phyloP scores from a whole-genome alignment of 1,140 invertebrate species.

The Wasmannia auropunctata region DNA sequence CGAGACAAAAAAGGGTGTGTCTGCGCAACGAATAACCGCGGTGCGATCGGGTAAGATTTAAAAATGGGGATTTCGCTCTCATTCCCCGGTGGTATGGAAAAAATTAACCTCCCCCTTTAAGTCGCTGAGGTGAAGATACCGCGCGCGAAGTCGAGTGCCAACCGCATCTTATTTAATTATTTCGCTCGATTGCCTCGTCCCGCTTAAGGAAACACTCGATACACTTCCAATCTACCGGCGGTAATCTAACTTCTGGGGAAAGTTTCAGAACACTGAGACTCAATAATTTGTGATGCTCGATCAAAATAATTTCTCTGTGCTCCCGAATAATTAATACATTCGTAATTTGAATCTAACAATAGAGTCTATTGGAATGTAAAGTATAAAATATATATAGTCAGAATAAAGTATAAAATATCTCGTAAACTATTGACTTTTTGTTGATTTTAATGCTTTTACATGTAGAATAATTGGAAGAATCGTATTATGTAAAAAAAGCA shows the following conservation, averaged over 20 bases:
- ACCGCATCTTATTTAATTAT: conserved; percentile 53
- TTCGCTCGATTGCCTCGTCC: conserved; percentile 25
- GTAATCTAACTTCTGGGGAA: conserved; percentile 36
- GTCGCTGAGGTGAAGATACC: conserved; percentile 1
- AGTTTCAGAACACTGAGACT: conserved; percentile 21
- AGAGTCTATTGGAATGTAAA: no score
- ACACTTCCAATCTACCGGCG: conserved; percentile 23
- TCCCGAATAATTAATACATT: conserved; percentile 15
- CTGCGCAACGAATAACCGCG: neutral
- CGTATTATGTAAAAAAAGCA: no score
- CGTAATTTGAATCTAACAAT: conserved; percentile 7
- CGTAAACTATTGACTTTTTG: no score
- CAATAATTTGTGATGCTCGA: neutral
- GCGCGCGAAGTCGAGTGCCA: conserved; percentile 4
- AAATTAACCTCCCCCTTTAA: conserved; percentile 15
- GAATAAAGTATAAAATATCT: no score
- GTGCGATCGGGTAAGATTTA: neutral
- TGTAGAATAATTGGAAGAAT: no score
- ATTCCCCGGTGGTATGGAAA: neutral
- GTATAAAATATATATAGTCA: no score
- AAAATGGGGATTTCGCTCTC: neutral
- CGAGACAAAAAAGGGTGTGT: neutral
- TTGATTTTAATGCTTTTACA: no score
- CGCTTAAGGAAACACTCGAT: conserved; percentile 49
- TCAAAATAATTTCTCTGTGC: conserved; percentile 33